Conservation (phyloP, 2,888 invertebrate genomes). For the Muschampia plurimacula region DNA sequence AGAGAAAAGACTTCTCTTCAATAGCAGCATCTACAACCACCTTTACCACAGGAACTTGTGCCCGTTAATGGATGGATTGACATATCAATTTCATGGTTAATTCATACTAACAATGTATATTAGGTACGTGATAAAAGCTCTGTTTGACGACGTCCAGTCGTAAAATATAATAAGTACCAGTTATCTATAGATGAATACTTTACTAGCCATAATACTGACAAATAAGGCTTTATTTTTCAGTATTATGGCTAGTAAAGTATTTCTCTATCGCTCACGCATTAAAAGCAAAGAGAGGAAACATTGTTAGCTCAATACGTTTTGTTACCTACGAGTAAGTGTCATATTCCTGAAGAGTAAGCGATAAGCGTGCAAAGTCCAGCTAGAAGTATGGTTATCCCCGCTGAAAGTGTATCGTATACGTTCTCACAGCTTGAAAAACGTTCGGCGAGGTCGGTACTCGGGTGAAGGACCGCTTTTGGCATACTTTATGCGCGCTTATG, state of each 20-base stretch:
- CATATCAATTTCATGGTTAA: too few species aligned
- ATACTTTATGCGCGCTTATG: too few species aligned
- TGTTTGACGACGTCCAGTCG: not conserved
- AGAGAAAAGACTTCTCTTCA: too few species aligned
- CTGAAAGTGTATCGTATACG: too few species aligned
- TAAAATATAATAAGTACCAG: conserved; percentile 1
- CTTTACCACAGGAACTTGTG: too few species aligned
- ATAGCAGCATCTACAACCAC: too few species aligned
- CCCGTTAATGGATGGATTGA: too few species aligned
- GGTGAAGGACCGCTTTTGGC: too few species aligned
- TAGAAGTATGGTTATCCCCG: too few species aligned
- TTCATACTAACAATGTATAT: not conserved
- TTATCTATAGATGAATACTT: conserved; percentile 1
- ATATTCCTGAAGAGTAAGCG: not conserved
- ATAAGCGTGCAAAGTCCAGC: not conserved
- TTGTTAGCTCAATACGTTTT: conserved; percentile 41
- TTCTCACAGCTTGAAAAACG: too few species aligned
- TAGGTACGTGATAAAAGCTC: not conserved
- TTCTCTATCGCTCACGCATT: conserved; percentile 46
- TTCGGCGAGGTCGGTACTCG: too few species aligned
- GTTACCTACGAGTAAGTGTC: not conserved
- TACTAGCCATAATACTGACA: conserved; percentile 13
- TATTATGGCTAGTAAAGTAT: too few species aligned
- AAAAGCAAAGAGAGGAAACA: conserved; percentile 48
- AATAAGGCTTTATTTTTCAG: conserved; percentile 40